Evolutionary conservation across 2,888 invertebrate genomes (phyloP).

Genomic region (Drosophila melanosoma): DNA sequence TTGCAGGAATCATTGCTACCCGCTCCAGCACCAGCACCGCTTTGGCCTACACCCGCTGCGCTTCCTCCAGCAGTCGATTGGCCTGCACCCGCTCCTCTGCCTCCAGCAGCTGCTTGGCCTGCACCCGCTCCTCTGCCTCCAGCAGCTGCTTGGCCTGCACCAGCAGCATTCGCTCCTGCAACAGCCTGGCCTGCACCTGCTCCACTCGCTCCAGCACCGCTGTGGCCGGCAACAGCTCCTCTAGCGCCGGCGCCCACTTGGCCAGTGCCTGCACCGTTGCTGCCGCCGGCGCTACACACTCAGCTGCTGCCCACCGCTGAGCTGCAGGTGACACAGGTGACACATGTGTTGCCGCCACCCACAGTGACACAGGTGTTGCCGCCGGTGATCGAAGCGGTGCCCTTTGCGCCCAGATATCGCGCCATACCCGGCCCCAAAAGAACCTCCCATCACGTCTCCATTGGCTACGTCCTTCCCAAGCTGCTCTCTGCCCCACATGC

Average conservation of each 20-base stretch:
- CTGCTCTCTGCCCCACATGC: conserved; percentile 70
- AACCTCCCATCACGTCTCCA: conserved; percentile 81
- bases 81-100: conserved; percentile 48
- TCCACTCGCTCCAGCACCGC: conserved; percentile 23
- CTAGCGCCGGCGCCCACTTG: conserved; percentile 40
- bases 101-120: conserved; percentile 8
- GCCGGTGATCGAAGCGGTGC: conserved; percentile 71
- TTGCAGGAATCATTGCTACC: conserved; percentile 44
- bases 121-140: conserved; percentile 10
- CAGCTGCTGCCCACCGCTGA: conserved; percentile 57
- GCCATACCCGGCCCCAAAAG: conserved; percentile 82
- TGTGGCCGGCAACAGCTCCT: conserved; percentile 26
- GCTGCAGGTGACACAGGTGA: conserved; percentile 49
- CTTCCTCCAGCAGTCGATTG: conserved; percentile 21
- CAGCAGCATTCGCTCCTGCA: conserved; percentile 25
- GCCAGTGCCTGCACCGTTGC: conserved; percentile 45
- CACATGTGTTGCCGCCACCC: conserved; percentile 64
- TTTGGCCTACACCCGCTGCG: background rate
- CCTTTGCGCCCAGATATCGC: conserved; percentile 77
- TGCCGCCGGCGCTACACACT: conserved; percentile 29
- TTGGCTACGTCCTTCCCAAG: conserved; percentile 82
- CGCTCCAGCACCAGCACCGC: conserved; percentile 35
- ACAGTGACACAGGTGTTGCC: conserved; percentile 65
- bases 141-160: conserved; percentile 36
- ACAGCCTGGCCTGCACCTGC: conserved; percentile 28